Evolutionary conservation across 2,888 invertebrate species (phyloP).

Genomic region (Craniophora ligustri): DNA sequence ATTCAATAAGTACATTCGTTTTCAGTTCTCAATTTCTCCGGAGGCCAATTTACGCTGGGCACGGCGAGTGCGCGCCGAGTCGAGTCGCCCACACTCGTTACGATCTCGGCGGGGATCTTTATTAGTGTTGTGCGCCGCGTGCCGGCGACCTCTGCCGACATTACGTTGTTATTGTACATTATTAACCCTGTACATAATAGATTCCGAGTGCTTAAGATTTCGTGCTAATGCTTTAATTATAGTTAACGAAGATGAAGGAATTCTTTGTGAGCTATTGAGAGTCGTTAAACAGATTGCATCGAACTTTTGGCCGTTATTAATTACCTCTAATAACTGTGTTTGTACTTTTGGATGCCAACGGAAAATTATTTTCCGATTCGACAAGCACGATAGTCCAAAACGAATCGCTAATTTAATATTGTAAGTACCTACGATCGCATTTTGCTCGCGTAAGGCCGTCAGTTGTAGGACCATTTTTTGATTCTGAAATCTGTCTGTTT

Average conservation of each 20-base stretch:
- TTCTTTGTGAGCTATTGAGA: too few species aligned
- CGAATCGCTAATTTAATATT: too few species aligned
- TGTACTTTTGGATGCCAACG: too few species aligned
- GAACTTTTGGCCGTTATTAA: too few species aligned
- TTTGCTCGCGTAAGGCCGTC: too few species aligned
- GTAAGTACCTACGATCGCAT: too few species aligned
- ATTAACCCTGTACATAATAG: constrained; percentile 8
- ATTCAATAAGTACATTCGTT: background rate
- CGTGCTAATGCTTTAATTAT: constrained; percentile 10
- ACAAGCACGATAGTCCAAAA: too few species aligned
- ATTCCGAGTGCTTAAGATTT: constrained; percentile 11
- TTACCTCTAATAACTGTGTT: too few species aligned
- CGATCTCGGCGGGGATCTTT: constrained; percentile 18
- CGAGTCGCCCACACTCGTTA: constrained; percentile 17
- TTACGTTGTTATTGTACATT: constrained; percentile 9
- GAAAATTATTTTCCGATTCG: too few species aligned
- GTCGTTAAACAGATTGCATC: too few species aligned
- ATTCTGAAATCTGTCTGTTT: too few species aligned
- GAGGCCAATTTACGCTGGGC: constrained; percentile 1
- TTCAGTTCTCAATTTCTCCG: background rate
- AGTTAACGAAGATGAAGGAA: background rate
- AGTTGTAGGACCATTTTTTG: too few species aligned
- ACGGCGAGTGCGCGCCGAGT: constrained; percentile 13
- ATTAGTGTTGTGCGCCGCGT: constrained; percentile 31
- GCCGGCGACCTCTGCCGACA: constrained; percentile 29